Evolutionary conservation across 2,888 invertebrate genomes (phyloP).

Genomic region (Erebia palarica): DNA sequence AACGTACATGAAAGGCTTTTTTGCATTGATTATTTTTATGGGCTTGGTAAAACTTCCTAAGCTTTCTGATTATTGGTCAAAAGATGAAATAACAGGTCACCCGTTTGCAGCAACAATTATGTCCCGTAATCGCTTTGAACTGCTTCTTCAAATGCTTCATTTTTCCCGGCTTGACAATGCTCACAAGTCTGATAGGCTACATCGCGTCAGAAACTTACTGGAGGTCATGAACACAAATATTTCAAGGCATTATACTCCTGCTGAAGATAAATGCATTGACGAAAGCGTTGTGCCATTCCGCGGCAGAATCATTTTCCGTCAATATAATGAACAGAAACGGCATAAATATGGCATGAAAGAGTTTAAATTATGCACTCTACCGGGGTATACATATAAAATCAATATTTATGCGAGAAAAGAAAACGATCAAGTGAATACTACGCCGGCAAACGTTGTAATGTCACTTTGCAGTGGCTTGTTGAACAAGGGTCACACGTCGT

Average conservation of each 20-base stretch:
- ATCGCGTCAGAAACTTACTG: constrained; percentile 41
- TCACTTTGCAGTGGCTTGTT: constrained; percentile 45
- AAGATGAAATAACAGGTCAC: too few species aligned
- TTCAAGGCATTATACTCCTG: constrained; percentile 19
- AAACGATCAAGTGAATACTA: constrained; percentile 43
- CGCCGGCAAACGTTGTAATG: constrained; percentile 47
- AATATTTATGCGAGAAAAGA: constrained; percentile 47
- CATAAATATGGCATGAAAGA: constrained; percentile 45
- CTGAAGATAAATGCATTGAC: constrained; percentile 21
- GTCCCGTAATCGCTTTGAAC: constrained; percentile 48
- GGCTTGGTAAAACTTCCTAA: too few species aligned
- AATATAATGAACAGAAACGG: constrained; percentile 26
- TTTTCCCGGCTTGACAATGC: constrained; percentile 48
- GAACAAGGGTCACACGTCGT: constrained; percentile 43
- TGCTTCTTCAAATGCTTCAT: constrained; percentile 49
- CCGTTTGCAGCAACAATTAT: too few species aligned
- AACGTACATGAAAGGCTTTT: too few species aligned
- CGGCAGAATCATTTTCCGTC: constrained; percentile 25
- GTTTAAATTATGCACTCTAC: constrained; percentile 49
- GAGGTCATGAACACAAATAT: constrained; percentile 33
- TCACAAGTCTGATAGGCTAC: constrained; percentile 45
- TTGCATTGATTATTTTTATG: too few species aligned
- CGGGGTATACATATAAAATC: constrained; percentile 50
- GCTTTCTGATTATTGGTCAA: too few species aligned
- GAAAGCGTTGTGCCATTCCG: constrained; percentile 26